Base-by-base conservation (phyloP, 1,140 invertebrate species). In the Hyposmocoma kahamanoa region DNA sequence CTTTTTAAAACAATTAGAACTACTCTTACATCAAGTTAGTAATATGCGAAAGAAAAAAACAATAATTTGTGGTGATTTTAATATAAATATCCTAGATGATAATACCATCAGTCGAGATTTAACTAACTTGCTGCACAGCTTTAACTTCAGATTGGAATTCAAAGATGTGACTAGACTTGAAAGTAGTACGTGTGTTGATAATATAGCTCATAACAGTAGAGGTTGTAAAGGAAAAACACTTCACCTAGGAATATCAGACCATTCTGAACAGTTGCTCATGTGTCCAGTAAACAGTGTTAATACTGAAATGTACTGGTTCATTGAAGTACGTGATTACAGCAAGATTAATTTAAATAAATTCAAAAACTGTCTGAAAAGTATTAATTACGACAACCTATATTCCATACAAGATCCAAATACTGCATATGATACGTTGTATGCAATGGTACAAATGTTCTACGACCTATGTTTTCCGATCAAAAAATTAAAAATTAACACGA, bases 151-250 rank as follows among this genome's bases (percentile, higher is more conserved):
- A n/a, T n/a, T n/a, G n/a, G n/a, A n/a, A n/a, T n/a, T n/a, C n/a
- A n/a, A n/a, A n/a, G n/a, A n/a, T n/a, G n/a, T n/a, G 1, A 60
- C 58, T 17, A 30, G 58, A 10, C 9, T 34, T 3, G 22, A 5
- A 19, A 60, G 53, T 39, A 47, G 50, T 4, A 60, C 53, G 19
- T 60, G 58, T 18, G 26, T 60, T 0, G 53, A 60, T 26, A 60
- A 60, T 17, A 39, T 56, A 21, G 22, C 46, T 1, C 34, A 49
- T 30, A 60, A 56, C 32, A 21, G 55, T 10, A n/a, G 13, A 10
- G 34, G 28, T 21, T 41, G 9, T 21, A 56, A 34, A 34, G 15
- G 15, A 24, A 21, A 41, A 34, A 10, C 53, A 11, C 9, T 50
- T 8, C 53, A 60, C 22, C 17, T 60, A 30, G 58, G 28, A 11